These are phyloP conservation scores for Zhengitettix transpicula DNA, from an alignment of 2,888 invertebrate species.

Conservation along the genomic window DNA sequence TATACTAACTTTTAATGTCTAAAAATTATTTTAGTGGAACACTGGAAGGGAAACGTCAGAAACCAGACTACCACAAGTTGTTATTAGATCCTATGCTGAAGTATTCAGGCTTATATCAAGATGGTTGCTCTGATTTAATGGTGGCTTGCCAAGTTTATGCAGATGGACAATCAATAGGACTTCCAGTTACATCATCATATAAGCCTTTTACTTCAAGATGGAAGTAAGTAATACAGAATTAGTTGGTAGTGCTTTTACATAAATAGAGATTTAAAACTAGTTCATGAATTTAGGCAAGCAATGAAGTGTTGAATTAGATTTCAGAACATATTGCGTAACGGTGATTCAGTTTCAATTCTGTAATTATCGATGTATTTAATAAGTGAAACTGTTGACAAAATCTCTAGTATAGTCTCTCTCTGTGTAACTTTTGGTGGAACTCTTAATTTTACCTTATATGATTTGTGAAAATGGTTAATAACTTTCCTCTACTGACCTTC, in stretches of 20 bases:
- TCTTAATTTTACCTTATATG: too few species aligned
- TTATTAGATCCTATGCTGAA: slow-evolving; percentile 76
- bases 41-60: slow-evolving; percentile 73
- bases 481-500: too few species aligned
- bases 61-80: slow-evolving; percentile 76
- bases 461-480: too few species aligned
- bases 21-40: slow-evolving; percentile 52
- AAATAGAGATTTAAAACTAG: neutral
- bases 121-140: slow-evolving; percentile 71
- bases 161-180: slow-evolving; percentile 61
- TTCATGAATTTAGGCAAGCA: neutral
- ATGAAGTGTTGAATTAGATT: too few species aligned
- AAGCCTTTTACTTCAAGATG: slow-evolving; percentile 84
- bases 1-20: slow-evolving; percentile 5
- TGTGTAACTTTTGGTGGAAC: too few species aligned
- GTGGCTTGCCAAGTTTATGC: slow-evolving; percentile 75
- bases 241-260: too few species aligned
- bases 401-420: too few species aligned
- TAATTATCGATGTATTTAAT: too few species aligned
- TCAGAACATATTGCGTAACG: too few species aligned
- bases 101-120: slow-evolving; percentile 75
- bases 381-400: too few species aligned
- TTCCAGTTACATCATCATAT: slow-evolving; percentile 79
- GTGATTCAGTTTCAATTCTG: too few species aligned
- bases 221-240: slow-evolving; percentile 46